These are phyloP conservation scores for Pempheris klunzingeri DNA, from an alignment of 2,797 vertebrate genomes.

Conservation along the genomic window DNA sequence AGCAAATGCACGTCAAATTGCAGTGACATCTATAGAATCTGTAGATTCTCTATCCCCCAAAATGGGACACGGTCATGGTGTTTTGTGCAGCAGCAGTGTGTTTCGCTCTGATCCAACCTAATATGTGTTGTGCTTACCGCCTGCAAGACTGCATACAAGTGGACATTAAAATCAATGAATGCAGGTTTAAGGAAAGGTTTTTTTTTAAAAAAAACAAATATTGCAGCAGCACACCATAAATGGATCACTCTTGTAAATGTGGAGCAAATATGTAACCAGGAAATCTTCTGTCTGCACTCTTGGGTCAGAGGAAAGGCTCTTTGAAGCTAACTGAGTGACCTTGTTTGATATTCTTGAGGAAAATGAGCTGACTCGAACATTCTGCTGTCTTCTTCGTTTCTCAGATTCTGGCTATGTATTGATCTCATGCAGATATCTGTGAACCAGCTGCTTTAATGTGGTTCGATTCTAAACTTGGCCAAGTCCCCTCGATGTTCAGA, in stretches of 20 bases:
- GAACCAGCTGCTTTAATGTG: slow-evolving; percentile 50
- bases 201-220: neutral
- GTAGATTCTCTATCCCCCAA: no score
- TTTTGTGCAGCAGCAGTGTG: no score
- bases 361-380: neutral
- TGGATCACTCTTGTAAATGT: neutral
- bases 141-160: no score
- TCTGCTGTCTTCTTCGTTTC: slow-evolving; percentile 3
- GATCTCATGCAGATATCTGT: slow-evolving; percentile 40
- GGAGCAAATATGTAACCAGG: neutral
- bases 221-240: neutral
- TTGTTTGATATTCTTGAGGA: slow-evolving; percentile 38
- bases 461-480: slow-evolving; percentile 50
- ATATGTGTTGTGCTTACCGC: neutral
- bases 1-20: no score
- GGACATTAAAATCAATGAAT: neutral
- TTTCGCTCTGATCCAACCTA: neutral
- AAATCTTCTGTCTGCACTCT: neutral
- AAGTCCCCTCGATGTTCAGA: slow-evolving; percentile 27
- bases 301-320: neutral
- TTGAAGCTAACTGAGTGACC: slow-evolving; percentile 2
- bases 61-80: no score
- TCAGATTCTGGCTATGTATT: slow-evolving; percentile 34
- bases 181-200: neutral
- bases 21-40: no score